Base-by-base conservation (phyloP, 2,888 invertebrate genomes). In the Ectemnius lituratus region DNA sequence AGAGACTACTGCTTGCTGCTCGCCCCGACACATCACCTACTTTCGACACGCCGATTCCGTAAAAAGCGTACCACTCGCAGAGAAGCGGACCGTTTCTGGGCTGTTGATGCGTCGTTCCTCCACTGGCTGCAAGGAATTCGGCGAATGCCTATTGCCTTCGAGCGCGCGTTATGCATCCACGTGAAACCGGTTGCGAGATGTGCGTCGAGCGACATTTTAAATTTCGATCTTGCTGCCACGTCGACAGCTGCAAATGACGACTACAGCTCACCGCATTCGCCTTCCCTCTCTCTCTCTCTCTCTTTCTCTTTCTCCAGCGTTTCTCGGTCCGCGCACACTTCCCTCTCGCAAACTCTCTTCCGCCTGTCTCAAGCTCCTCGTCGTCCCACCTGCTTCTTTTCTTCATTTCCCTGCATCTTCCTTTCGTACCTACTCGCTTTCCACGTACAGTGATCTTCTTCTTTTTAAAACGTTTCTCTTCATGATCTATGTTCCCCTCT, bases 371-470 rank as follows among this genome's bases (percentile, higher is more conserved):
- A 1, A 13, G 8, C 16, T 14, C n/a, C 1, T 52, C 16, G 52
- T 16, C 14, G 52, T 47, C n/a, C n/a, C 47, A 47, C 47, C 47
- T n/a, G 16, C 52, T 16, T 16, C n/a, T 52, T 16, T 16, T 6
- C 52, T 14, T 14, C 52, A 16, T 16, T 16, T 6, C 52, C 52
- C 16, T 14, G 52, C 52, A 6, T 52, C 52, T 52, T 52, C 52
- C 14, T 16, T 14, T 16, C n/a, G 4, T 52, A 52, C 11, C 64
- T 56, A 49, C 62, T 60, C 56, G 66, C 23, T 57, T 62, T 37
- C 18, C 45, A 18, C 28, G 62, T 23, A 23, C 23, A 23, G 23
- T 67, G 14, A 46, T 61, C 62, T 62, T 58, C 62, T 62, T 58
- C 52, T 67, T 64, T 16, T n/a, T 37, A 11, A 37, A 37, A 11